Base-by-base conservation (phyloP, 2,113 vertebrate species). In the Toxostoma redivivum region DNA sequence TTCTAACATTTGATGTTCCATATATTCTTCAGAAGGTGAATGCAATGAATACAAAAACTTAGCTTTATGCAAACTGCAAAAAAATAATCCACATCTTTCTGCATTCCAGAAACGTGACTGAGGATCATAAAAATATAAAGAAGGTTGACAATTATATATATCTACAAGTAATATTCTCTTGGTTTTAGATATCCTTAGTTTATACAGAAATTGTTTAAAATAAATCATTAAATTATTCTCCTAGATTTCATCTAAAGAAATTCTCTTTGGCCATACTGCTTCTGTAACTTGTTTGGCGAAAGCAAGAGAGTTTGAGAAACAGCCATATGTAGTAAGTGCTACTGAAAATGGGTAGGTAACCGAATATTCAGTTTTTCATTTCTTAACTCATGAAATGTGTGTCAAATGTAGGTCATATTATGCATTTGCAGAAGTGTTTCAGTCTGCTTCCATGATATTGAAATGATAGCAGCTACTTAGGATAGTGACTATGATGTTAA, bases 261-360 rank as follows among this genome's bases (percentile, higher is more conserved):
- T 98, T 87, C 95, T 98, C 1, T 98, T 98, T 91, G 98, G 98
- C 56, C 98, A 98, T 74, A 97, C 97, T 8, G 83, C 98, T 86
- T 95, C 98, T 33, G 82, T 98, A 76, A 98, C 96, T 11, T 98
- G 98, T 88, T 97, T 98, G 96, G 98, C 98, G 62, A 98, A 97
- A 95, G 98, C 98, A 9, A 98, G 98, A 78, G 98, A 98, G 71
- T 98, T 98, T 97, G 98, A 98, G 73, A 98, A 98, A 86, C 97
- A 98, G 33, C 98, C 98, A 2, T 98, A 97, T 51, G 61, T 98
- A 37, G 98, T 98, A 83, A 98, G 98, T 82, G 98, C 98, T 81
- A 91, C 98, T 71, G 98, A 98, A 96, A 98, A 98, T 64, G 98
- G 98, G 98, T 98, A 97, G 87, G 98, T 98, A 88, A 50, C 47